A percentile compares a stretch with the other conserved stretches of the same genome.
These are phyloP conservation scores for Antechinus flavipes DNA, from an alignment of 2,113 vertebrate species.

Conservation along the genomic window DNA sequence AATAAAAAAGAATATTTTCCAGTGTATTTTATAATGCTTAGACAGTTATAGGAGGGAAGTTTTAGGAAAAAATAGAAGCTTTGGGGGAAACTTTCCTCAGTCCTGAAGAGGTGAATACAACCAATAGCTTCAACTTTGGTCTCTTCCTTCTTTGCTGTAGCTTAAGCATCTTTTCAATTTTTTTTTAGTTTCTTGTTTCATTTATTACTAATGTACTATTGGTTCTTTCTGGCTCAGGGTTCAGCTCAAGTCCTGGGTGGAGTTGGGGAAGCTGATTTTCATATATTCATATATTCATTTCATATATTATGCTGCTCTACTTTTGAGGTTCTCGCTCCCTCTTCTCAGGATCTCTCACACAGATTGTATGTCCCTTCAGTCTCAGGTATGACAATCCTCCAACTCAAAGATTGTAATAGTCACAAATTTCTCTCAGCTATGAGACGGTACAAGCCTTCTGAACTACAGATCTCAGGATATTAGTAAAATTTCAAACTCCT, in stretches of 20 bases:
- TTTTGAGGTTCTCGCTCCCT: background rate
- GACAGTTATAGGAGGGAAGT: background rate
- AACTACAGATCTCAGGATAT: too few species aligned
- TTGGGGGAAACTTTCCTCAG: background rate
- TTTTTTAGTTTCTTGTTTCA: background rate
- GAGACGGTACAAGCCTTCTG: too few species aligned
- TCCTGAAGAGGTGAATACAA: background rate
- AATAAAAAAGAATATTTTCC: background rate
- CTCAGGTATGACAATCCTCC: too few species aligned
- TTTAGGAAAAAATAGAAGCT: background rate
- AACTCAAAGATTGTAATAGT: too few species aligned
- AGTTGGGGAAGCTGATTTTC: background rate
- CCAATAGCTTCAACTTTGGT: background rate
- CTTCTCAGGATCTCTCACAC: too few species aligned
- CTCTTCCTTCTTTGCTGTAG: background rate
- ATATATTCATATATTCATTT: background rate
- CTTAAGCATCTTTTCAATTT: background rate
- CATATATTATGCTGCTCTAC: background rate
- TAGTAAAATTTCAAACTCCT: too few species aligned
- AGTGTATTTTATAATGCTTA: too few species aligned
- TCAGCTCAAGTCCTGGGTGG: background rate
- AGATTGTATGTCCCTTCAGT: too few species aligned
- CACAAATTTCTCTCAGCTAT: too few species aligned
- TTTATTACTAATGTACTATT: background rate
- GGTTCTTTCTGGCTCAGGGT: background rate